Percentiles rank a stretch among this genome's conserved stretches.
Conservation (phyloP, 2,113 vertebrate species). For the Orthochromis indermauri region DNA sequence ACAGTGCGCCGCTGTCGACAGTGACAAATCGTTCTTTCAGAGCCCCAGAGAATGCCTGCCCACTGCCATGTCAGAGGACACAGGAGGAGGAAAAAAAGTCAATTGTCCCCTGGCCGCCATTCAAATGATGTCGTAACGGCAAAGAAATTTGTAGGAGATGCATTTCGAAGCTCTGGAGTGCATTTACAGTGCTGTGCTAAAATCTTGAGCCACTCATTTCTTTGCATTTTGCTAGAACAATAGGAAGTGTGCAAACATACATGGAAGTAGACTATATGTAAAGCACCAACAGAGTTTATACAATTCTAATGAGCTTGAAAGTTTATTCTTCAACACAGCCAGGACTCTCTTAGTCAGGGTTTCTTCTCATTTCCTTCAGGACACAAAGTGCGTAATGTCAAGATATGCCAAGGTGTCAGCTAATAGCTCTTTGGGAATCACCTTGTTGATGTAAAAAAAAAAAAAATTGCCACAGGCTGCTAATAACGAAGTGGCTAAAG, state of each 20-base stretch:
- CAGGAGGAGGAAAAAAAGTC: slow-evolving; percentile 55
- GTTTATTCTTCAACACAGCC: not conserved
- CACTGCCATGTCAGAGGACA: slow-evolving; percentile 56
- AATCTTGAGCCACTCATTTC: not conserved
- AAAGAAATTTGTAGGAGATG: slow-evolving; percentile 50
- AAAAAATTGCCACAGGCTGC: not conserved
- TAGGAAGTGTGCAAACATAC: not conserved
- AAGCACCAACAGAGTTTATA: not conserved
- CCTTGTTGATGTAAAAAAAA: not conserved
- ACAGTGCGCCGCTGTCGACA: slow-evolving; percentile 66
- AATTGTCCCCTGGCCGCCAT: slow-evolving; percentile 64
- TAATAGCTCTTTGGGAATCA: not conserved
- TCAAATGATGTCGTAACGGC: slow-evolving; percentile 61
- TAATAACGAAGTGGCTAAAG: not conserved
- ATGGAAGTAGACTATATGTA: not conserved
- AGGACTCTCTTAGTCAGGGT: not conserved
- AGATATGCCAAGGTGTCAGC: not conserved
- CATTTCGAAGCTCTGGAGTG: slow-evolving; percentile 20
- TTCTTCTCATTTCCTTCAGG: not conserved
- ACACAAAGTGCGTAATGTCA: not conserved
- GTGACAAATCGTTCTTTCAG: slow-evolving; percentile 73
- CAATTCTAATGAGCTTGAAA: not conserved
- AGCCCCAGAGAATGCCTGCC: slow-evolving; percentile 57
- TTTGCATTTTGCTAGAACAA: not conserved
- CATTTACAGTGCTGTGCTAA: slow-evolving; percentile 29